Percentiles rank a stretch among this genome's conserved stretches.
phyloP scores from a whole-genome alignment of 2,797 vertebrate genomes.

The Hyperoplus lanceolatus region DNA sequence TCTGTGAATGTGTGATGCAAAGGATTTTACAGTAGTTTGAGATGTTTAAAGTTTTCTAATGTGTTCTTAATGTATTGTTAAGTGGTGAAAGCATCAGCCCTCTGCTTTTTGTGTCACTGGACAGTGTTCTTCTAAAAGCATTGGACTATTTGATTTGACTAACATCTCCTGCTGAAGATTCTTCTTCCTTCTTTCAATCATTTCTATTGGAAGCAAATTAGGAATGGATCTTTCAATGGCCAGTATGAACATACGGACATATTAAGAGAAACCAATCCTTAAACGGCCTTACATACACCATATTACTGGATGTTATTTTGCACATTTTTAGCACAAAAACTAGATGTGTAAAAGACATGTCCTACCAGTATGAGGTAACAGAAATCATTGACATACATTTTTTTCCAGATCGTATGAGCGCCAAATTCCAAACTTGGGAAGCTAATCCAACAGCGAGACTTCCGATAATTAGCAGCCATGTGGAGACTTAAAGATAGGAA shows the following conservation, averaged over 20 bases:
- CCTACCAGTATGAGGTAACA: background rate
- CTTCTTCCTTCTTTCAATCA: background rate
- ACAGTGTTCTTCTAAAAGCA: background rate
- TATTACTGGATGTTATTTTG: background rate
- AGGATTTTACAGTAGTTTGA: background rate
- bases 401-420: conserved; percentile 6
- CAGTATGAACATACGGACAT: background rate
- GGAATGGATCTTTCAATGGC: background rate
- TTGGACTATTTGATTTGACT: background rate
- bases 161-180: background rate
- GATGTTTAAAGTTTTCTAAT: background rate
- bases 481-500: conserved; percentile 31
- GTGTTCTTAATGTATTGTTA: background rate
- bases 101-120: background rate
- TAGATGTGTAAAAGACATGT: background rate
- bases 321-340: background rate
- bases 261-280: background rate
- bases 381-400: background rate
- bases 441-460: conserved; percentile 18
- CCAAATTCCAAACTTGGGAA: conserved; percentile 4
- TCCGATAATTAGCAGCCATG: conserved; percentile 35
- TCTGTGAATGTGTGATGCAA: background rate
- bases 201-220: background rate
- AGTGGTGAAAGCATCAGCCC: background rate
- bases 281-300: background rate